Evolutionary conservation across 2,888 invertebrate genomes (phyloP).

Genomic region (Coenonympha glycerion): DNA sequence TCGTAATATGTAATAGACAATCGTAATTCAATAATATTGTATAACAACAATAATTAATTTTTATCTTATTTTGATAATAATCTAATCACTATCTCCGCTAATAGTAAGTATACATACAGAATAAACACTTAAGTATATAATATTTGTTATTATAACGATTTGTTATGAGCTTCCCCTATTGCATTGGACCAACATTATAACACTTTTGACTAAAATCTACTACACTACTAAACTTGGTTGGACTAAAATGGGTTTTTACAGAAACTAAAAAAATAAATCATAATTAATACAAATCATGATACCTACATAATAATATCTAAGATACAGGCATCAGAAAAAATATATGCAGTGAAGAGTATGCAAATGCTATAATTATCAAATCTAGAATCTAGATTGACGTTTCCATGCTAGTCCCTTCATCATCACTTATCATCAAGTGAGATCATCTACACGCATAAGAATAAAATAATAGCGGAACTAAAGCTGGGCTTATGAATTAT

Average conservation of each 20-base stretch:
- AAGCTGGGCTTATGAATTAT: not conserved
- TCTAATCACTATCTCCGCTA: not conserved
- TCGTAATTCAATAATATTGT: not conserved
- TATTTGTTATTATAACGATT: too few species aligned
- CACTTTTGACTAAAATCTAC: too few species aligned
- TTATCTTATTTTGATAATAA: not conserved
- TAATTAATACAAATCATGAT: too few species aligned
- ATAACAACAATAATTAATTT: not conserved
- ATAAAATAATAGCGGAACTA: not conserved
- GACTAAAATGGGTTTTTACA: too few species aligned
- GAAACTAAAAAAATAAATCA: too few species aligned
- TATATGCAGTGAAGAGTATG: not conserved
- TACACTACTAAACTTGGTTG: too few species aligned
- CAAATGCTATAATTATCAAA: not conserved
- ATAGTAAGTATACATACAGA: not conserved
- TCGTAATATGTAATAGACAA: too few species aligned
- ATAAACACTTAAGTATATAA: too few species aligned
- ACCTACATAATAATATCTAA: too few species aligned
- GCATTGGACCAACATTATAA: too few species aligned
- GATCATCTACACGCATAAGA: not conserved
- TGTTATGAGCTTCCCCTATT: too few species aligned
- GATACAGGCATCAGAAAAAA: too few species aligned
- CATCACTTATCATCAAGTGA: not conserved
- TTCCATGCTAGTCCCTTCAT: not conserved
- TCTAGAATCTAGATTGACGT: not conserved